Evolutionary conservation across 2,888 invertebrate genomes (phyloP).

Genomic region (Phalangium opilio): DNA sequence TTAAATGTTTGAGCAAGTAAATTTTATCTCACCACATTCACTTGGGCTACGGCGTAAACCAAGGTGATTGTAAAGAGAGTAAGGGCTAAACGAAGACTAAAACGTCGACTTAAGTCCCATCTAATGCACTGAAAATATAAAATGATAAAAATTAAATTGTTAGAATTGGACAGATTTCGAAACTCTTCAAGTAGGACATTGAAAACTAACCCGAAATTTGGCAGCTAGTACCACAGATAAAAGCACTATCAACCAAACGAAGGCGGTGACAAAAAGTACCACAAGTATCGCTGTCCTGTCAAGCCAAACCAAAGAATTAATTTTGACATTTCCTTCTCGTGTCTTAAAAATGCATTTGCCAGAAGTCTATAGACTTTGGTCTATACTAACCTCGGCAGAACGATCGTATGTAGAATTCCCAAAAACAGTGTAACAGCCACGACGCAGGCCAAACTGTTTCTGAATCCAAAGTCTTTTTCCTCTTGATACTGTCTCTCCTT

Average conservation of each 20-base stretch:
- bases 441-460: constrained; percentile 53
- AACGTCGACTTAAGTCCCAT: constrained; percentile 72
- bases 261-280: background rate
- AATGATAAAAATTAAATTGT: constrained; percentile 3
- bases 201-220: background rate
- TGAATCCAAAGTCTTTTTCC: constrained; percentile 70
- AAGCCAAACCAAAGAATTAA: too few relatives aligned
- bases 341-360: too few relatives aligned
- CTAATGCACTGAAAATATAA: constrained; percentile 48
- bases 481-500: constrained; percentile 80
- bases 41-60: constrained; percentile 75
- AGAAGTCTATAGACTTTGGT: too few relatives aligned
- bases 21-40: constrained; percentile 63
- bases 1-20: too few relatives aligned
- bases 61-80: constrained; percentile 73
- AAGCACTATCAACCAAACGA: background rate
- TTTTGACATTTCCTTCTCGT: too few relatives aligned
- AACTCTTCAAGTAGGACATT: background rate
- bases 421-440: constrained; percentile 55
- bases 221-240: background rate
- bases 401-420: constrained; percentile 60
- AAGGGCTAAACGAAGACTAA: constrained; percentile 63
- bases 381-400: constrained; percentile 51
- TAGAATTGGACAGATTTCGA: background rate
- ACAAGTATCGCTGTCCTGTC: background rate